Evolutionary conservation across 1,140 invertebrate genomes (phyloP), one percentile per base, ranked within the genome.

Genomic region (Musca domestica): DNA sequence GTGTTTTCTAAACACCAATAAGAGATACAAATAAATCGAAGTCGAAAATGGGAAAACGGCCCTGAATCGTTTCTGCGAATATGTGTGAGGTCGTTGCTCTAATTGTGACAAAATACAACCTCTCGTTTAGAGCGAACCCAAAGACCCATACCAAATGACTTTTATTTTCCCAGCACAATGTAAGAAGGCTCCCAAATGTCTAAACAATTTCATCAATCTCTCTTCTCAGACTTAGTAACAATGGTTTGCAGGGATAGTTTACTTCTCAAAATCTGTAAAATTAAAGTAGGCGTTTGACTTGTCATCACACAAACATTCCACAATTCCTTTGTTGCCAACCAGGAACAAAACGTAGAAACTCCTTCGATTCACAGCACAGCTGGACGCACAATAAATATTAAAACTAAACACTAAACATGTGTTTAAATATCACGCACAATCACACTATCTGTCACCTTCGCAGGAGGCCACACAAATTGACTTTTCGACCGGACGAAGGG

Each of bases 401-500:
- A 56, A 12, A 56, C 52, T 27, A 56, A 56, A 27, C 52, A 56
- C 52, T 27, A 56, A 56, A 27, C 52, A 56, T 56, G 52, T 56
- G 52, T 56, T 56, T 56, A 56, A 56, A 9, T 10, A 5, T 41
- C 34, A 41, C 34, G 34, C 34, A 41, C 34, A 41, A 10, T 7
- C 34, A 41, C 34, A 41, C 34, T 41, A 9, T 23, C 49, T 2
- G 17, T 19, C 12, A 20, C 41, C 63, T 47, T 22, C 58, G 20
- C 6, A 22, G 30, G 19, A 14, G 63, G 19, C 20, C 46, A 56
- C 15, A 67, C 20, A 51, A 52, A 34, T n/a, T 30, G 22, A 22
- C 19, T 22, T 22, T 52, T 52, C 15, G 17, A 10, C 48, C n/a
- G 3, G 52, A 27, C 52, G 19, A 41, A 41, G 34, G 34, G 14